Base-by-base conservation (phyloP, 2,113 vertebrate species). In the Sylvia atricapilla region DNA sequence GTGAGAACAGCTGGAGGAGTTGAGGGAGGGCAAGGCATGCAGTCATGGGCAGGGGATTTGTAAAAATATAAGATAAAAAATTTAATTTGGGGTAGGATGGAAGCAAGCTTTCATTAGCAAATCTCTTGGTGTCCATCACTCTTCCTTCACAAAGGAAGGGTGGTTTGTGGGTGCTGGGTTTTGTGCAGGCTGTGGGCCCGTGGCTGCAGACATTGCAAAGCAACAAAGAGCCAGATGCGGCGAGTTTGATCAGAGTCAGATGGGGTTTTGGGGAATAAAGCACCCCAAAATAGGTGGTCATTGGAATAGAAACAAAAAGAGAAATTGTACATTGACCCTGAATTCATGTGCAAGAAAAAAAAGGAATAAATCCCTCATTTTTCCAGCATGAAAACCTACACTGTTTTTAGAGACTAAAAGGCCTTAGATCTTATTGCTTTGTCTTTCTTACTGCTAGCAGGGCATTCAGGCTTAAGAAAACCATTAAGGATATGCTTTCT, bases 331-430 rank as follows among this genome's bases (percentile, higher is more conserved):
- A 95, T 88, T 97, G 93, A 97, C 95, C 95, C 93, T 75, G 93
- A 93, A 94, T 67, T 89, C 78, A 66, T 95, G 89, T 86, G 76
- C 81, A 78, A 0, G 0, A 89, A 92, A 93, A 94, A 94, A 95
- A 95, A 90, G 37, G 68, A 96, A 96, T 95, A 96, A 97, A 96
- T 94, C 95, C 94, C 89, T 96, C 87, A 96, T 95, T 97, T 96
- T 96, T 95, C 84, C 89, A 81, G 84, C 95, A 91, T 96, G 93
- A 94, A 96, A 97, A 95, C 91, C 91, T 89, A 52, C 80, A 89
- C 49, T 24, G 49, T 90, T 96, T 94, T 70, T 80, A 64, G 94
- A 85, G 79, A 86, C 89, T 85, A 68, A 96, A 89, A 93, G 82
- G 75, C 87, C 91, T 97, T 95, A 96, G 95, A 97, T 96, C 96